These are phyloP conservation scores for Galaxea fascicularis DNA, from an alignment of 92 coral and sea anemone genomes.

Conservation along the genomic window DNA sequence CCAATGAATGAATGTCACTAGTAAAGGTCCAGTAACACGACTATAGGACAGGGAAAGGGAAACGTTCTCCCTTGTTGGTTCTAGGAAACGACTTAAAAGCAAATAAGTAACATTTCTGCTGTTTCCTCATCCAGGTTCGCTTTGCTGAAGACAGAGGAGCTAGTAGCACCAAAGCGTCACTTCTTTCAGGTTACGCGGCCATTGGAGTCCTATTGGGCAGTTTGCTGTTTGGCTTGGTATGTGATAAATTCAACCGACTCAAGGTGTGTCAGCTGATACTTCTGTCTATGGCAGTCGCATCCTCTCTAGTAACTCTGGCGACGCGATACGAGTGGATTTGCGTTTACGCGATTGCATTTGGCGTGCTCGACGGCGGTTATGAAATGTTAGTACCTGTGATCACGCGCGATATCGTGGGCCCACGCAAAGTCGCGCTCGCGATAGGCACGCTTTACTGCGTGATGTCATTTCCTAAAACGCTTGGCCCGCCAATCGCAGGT, in stretches of 20 bases:
- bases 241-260: slow-evolving; percentile 69
- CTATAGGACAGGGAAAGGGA: background rate
- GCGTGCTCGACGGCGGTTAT: slow-evolving; percentile 80
- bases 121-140: slow-evolving; percentile 59
- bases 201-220: slow-evolving; percentile 62
- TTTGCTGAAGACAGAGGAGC: slow-evolving; percentile 73
- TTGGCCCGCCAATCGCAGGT: slow-evolving; percentile 88
- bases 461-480: slow-evolving; percentile 73
- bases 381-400: slow-evolving; percentile 82
- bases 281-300: slow-evolving; percentile 61
- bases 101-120: background rate
- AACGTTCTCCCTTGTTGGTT: background rate
- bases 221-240: slow-evolving; percentile 62
- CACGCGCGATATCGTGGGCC: slow-evolving; percentile 76
- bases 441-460: slow-evolving; percentile 74
- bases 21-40: too few relatives aligned
- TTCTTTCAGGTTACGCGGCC: slow-evolving; percentile 66
- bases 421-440: slow-evolving; percentile 56
- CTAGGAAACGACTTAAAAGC: background rate
- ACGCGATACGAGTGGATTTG: slow-evolving; percentile 62
- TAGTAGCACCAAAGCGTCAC: slow-evolving; percentile 54
- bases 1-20: too few relatives aligned
- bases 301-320: slow-evolving; percentile 74
- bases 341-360: slow-evolving; percentile 65
- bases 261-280: slow-evolving; percentile 66